Conservation (phyloP, 2,797 vertebrate genomes). For the Hybognathus amarus region DNA sequence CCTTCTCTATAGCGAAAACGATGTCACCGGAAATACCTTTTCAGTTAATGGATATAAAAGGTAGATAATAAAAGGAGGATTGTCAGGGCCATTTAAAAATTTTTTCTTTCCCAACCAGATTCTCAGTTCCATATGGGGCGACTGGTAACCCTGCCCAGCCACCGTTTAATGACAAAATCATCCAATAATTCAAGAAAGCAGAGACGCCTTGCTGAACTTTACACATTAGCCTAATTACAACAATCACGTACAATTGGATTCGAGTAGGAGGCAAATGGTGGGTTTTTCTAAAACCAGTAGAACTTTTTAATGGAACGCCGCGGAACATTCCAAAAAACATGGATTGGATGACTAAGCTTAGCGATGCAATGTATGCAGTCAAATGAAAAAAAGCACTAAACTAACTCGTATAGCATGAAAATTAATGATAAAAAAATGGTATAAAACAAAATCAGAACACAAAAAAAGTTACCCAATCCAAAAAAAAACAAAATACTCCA, state of each 20-base stretch:
- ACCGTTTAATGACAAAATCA: slow-evolving; percentile 32
- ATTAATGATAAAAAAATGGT: neutral
- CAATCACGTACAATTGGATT: slow-evolving; percentile 9
- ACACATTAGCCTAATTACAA: slow-evolving; percentile 27
- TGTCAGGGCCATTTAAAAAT: neutral
- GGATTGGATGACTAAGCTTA: neutral
- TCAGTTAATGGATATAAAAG: neutral
- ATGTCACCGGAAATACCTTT: slow-evolving; percentile 45
- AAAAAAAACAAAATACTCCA: neutral
- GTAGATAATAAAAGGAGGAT: neutral
- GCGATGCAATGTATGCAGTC: too few relatives aligned
- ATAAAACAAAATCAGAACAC: neutral
- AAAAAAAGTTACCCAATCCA: neutral
- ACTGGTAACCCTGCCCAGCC: slow-evolving; percentile 5
- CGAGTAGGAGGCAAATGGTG: neutral
- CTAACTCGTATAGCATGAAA: neutral
- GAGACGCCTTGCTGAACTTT: slow-evolving; percentile 2
- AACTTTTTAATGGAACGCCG: neutral
- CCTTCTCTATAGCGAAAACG: neutral
- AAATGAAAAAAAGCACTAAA: neutral
- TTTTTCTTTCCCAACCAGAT: slow-evolving; percentile 1
- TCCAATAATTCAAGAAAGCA: slow-evolving; percentile 9
- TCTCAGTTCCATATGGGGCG: neutral
- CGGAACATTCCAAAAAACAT: neutral
- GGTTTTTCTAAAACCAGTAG: neutral